Base-by-base conservation (phyloP, 1,140 invertebrate genomes). In the Sycophila sp. region DNA sequence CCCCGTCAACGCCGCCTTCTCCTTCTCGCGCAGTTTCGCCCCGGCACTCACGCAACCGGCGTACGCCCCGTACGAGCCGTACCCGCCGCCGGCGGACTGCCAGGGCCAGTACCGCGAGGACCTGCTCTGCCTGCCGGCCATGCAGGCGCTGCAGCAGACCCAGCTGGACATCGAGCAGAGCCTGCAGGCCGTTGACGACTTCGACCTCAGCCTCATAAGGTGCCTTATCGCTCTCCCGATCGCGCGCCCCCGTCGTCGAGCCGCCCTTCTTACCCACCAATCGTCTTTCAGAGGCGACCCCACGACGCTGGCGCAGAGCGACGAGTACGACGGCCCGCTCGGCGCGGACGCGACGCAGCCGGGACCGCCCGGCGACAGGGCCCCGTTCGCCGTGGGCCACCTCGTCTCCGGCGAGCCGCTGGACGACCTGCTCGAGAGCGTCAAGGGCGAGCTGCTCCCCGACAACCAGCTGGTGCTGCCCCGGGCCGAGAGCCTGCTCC, bases 171-270 rank as follows among this genome's bases (percentile, higher is more conserved):
- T 67, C 15, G 75, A 78, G 28, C 73, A 73, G 3, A 69, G 72
- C 24, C 64, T 76, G 13, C 80, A 81, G 19, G 75, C 73, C 6
- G 69, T 78, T 0, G 80, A 84, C 2, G 84, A 84, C 53, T 86
- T 86, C 28, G 84, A 86, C 38, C 73, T 86, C 3, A 85, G 81
- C 58, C 72, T 85, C 6, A 85, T 86, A n/a, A 77, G 69, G 69
- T 71, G 19, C 4, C 34, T 24, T 24, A 19, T 6, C n/a, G 30
- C 30, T 17, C n/a, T n/a, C n/a, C n/a, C 47, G 47, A 6, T 6
- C 5, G 47, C 47, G 47, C 22, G 47, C 5, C 4, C 47, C 17
- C 1, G 24, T 40, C 11, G 38, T 10, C 2, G 11, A 4, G n/a
- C 38, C 0, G 38, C 38, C 38, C 4, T 40, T n/a, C n/a, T 40